These are phyloP conservation scores for Spondyliosoma cantharus DNA, from an alignment of 2,797 vertebrate species.

Conservation along the genomic window DNA sequence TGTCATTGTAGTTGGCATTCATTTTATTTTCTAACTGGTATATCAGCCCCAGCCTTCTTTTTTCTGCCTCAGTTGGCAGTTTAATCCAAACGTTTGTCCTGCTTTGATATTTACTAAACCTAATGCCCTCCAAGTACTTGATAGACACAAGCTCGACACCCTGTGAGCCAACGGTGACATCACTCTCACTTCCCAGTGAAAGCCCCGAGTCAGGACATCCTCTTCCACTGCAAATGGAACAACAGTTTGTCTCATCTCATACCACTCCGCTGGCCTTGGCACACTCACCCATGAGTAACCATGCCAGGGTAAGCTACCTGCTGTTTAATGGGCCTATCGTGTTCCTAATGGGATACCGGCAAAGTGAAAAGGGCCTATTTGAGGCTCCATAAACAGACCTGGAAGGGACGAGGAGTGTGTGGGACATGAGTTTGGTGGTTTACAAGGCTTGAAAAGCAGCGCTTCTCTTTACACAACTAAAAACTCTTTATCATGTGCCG, in stretches of 20 bases:
- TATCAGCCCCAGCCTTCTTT: not conserved
- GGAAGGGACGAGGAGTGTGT: slow-evolving; percentile 1
- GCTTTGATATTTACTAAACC: not conserved
- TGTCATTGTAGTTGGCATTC: no score
- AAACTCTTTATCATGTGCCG: not conserved
- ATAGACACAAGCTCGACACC: not conserved
- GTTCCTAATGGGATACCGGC: slow-evolving; percentile 51
- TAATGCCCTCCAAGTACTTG: not conserved
- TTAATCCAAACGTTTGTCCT: not conserved
- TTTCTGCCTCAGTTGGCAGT: not conserved
- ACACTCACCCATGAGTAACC: slow-evolving; percentile 36
- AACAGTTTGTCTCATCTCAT: slow-evolving; percentile 43
- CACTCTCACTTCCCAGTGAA: slow-evolving; percentile 69
- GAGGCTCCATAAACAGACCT: slow-evolving; percentile 36
- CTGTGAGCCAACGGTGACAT: slow-evolving; percentile 54
- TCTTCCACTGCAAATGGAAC: slow-evolving; percentile 61
- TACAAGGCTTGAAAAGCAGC: slow-evolving; percentile 1
- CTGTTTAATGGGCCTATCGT: slow-evolving; percentile 55
- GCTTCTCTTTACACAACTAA: not conserved
- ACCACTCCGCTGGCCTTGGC: slow-evolving; percentile 52
- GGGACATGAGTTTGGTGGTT: slow-evolving; percentile 8
- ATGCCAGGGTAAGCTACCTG: slow-evolving; percentile 55
- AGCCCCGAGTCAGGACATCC: slow-evolving; percentile 65
- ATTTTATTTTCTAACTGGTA: no score
- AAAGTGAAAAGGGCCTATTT: slow-evolving; percentile 38